Conservation (phyloP, 92 coral and sea anemone genomes). For the Siderastrea radians region DNA sequence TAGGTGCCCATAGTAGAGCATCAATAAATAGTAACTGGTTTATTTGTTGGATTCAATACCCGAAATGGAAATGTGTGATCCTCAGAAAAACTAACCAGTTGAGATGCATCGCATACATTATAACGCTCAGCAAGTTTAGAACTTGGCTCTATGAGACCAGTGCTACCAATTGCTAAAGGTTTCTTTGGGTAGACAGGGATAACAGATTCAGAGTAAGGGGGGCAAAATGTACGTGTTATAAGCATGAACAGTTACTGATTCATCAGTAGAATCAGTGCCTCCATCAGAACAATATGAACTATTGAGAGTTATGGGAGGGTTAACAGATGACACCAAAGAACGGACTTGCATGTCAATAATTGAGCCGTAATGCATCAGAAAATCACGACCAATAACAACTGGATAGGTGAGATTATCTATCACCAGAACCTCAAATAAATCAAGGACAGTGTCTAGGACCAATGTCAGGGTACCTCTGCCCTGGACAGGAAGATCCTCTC, state of each 20-base stretch:
- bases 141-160: slow-evolving; percentile 64
- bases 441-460: neutral
- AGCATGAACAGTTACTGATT: slow-evolving; percentile 56
- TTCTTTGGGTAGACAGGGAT: slow-evolving; percentile 48
- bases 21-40: slow-evolving; percentile 38
- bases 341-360: slow-evolving; percentile 7
- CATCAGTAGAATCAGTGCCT: neutral
- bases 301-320: neutral
- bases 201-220: slow-evolving; percentile 58
- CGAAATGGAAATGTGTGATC: slow-evolving; percentile 57
- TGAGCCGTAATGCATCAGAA: slow-evolving; percentile 41
- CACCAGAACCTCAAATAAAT: slow-evolving; percentile 18
- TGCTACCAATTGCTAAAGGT: slow-evolving; percentile 3
- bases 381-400: slow-evolving; percentile 64
- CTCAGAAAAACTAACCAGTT: slow-evolving; percentile 34
- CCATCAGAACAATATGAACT: neutral
- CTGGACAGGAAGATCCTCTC: slow-evolving; percentile 35
- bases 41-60: slow-evolving; percentile 54
- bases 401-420: slow-evolving; percentile 10
- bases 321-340: neutral
- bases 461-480: slow-evolving; percentile 22
- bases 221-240: slow-evolving; percentile 44
- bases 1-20: slow-evolving; percentile 51
- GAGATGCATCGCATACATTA: slow-evolving; percentile 50
- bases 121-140: slow-evolving; percentile 41